A percentile compares a stretch with the other conserved stretches of the same genome.
phyloP scores from a whole-genome alignment of 2,113 vertebrate species.

The Zosterops pallidus region DNA sequence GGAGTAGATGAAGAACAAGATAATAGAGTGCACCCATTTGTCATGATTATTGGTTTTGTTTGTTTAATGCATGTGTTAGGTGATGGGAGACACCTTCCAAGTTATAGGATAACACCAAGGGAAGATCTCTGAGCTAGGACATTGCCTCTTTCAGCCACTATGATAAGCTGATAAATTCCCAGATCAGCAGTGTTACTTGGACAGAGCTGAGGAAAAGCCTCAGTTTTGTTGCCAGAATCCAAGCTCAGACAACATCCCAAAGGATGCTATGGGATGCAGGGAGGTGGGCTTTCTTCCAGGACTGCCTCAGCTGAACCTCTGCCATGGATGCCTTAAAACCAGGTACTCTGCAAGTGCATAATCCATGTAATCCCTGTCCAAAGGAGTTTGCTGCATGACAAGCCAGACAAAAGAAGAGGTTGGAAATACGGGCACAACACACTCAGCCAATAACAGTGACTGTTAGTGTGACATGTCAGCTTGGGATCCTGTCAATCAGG shows the following conservation, averaged over 20 bases:
- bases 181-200: background rate
- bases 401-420: background rate
- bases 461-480: background rate
- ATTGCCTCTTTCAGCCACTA: background rate
- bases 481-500: background rate
- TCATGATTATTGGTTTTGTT: background rate
- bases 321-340: background rate
- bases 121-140: background rate
- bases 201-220: background rate
- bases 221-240: background rate
- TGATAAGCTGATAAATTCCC: background rate
- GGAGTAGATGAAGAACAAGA: background rate
- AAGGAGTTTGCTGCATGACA: fast-evolving
- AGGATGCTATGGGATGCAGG: background rate
- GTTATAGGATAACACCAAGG: background rate
- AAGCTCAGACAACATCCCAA: background rate
- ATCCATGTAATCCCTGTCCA: fast-evolving
- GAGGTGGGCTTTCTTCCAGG: background rate
- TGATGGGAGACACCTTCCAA: background rate
- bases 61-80: background rate
- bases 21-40: background rate
- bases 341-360: background rate
- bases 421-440: background rate
- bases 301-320: background rate
- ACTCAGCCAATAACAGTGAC: background rate